phyloP scores from a whole-genome alignment of 2,888 invertebrate species.

The Heliconius ismenius region DNA sequence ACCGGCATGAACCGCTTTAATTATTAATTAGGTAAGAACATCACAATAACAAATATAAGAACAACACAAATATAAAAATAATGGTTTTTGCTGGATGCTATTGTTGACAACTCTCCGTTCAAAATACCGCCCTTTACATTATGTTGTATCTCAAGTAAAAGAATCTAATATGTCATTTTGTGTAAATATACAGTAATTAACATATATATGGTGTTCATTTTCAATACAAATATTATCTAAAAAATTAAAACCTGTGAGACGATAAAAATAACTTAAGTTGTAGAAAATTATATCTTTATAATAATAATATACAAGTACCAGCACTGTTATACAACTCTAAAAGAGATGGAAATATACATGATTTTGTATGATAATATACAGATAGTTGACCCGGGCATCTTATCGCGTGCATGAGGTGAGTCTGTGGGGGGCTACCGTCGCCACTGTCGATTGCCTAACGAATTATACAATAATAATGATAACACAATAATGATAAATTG shows the following conservation, averaged over 20 bases:
- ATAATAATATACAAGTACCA: too few relatives aligned
- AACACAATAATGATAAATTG: slow-evolving; percentile 19
- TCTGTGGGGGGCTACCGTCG: slow-evolving; percentile 68
- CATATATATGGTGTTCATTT: too few relatives aligned
- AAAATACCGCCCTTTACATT: too few relatives aligned
- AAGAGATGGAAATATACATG: slow-evolving; percentile 55
- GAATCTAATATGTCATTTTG: neutral
- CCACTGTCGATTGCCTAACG: slow-evolving; percentile 22
- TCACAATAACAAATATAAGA: too few relatives aligned
- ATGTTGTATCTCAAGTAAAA: neutral
- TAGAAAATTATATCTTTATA: too few relatives aligned
- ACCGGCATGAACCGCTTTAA: too few relatives aligned
- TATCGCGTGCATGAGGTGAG: slow-evolving; percentile 71
- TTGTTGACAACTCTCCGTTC: too few relatives aligned
- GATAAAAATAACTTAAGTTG: too few relatives aligned
- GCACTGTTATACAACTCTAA: slow-evolving; percentile 1
- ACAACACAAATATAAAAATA: too few relatives aligned
- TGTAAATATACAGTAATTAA: too few relatives aligned
- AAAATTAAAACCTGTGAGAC: neutral
- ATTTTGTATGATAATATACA: slow-evolving; percentile 53
- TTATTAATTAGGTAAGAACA: too few relatives aligned
- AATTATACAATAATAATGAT: slow-evolving; percentile 37
- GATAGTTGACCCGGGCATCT: slow-evolving; percentile 58
- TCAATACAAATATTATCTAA: neutral
- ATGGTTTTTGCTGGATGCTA: too few relatives aligned